These are phyloP conservation scores for Paradisaea rubra DNA, from an alignment of 2,113 vertebrate genomes.

Conservation along the genomic window DNA sequence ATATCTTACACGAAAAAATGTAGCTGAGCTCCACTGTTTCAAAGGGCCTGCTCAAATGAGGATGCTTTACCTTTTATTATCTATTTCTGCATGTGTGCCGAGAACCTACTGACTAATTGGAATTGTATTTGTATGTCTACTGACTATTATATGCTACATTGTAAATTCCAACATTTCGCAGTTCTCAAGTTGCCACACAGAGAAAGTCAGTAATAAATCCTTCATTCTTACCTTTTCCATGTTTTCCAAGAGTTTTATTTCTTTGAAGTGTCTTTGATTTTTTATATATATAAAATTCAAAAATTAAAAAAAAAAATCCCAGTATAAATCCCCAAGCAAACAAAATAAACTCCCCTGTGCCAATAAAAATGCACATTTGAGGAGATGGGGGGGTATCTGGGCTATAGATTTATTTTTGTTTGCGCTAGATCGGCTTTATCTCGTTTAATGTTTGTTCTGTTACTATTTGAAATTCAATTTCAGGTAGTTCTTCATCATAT, in stretches of 20 bases:
- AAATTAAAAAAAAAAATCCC: background rate
- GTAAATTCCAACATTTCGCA: background rate
- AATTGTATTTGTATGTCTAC: background rate
- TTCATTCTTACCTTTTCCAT: background rate
- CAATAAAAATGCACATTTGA: background rate
- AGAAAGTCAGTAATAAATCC: slow-evolving; percentile 9
- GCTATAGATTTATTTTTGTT: background rate
- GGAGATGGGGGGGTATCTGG: background rate
- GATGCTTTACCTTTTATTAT: background rate
- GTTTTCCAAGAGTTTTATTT: background rate
- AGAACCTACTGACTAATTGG: background rate
- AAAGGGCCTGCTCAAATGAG: background rate
- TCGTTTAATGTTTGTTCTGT: slow-evolving; percentile 14
- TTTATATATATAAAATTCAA: background rate
- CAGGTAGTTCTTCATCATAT: slow-evolving; percentile 40
- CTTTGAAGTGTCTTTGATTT: background rate
- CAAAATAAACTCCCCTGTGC: background rate
- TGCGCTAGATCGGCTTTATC: background rate
- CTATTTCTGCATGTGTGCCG: background rate
- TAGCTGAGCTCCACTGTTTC: background rate
- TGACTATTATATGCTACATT: background rate
- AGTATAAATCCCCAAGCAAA: background rate
- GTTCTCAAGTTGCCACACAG: background rate
- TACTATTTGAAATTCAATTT: slow-evolving; percentile 63
- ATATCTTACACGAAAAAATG: background rate